Evolutionary conservation across 2,113 vertebrate species (phyloP).

Genomic region (Neodon shergylaensis): DNA sequence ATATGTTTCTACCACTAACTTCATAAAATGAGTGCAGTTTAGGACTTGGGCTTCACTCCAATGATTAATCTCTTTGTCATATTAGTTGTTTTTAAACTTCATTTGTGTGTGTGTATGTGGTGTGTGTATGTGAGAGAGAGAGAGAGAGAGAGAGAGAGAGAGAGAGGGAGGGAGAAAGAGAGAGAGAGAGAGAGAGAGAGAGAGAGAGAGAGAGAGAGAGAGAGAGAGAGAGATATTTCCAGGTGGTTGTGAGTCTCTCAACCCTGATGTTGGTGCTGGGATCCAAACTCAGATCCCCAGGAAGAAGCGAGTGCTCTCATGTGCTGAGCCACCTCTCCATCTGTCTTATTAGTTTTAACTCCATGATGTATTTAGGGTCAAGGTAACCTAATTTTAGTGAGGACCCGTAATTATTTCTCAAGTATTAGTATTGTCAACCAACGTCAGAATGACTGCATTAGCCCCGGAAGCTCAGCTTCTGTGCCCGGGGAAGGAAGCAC

Average conservation of each 20-base stretch:
- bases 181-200: too few species aligned
- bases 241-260: background rate
- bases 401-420: background rate
- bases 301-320: background rate
- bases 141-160: too few species aligned
- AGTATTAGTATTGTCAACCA: background rate
- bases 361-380: background rate
- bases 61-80: slow-evolving; percentile 19
- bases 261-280: background rate
- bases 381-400: slow-evolving; percentile 20
- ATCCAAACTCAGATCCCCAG: background rate
- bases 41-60: background rate
- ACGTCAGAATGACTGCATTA: background rate
- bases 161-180: too few species aligned
- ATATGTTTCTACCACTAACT: background rate
- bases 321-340: background rate
- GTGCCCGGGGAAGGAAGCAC: background rate
- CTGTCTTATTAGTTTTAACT: background rate
- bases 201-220: too few species aligned
- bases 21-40: slow-evolving; percentile 12
- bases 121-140: background rate
- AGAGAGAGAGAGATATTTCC: background rate
- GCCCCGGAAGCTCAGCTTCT: background rate
- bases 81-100: background rate
- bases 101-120: background rate